phyloP scores from a whole-genome alignment of 2,797 vertebrate species.

The Atherinosoma microstoma region DNA sequence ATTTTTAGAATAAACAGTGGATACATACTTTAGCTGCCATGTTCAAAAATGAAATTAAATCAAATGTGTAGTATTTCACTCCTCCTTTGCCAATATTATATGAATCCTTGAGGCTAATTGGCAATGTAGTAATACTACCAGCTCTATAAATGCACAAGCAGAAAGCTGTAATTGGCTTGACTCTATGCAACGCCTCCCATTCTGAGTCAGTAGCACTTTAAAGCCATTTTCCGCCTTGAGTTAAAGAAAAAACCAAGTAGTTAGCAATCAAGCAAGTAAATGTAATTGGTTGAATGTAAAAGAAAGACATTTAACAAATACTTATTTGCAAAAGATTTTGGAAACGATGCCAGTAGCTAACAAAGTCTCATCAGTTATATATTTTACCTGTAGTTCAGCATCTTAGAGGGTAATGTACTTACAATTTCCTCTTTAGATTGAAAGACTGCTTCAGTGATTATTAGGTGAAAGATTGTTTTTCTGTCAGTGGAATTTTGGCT shows the following conservation, averaged over 20 bases:
- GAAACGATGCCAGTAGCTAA: neutral
- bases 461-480: neutral
- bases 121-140: neutral
- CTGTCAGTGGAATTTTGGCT: conserved; percentile 11
- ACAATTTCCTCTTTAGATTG: neutral
- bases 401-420: neutral
- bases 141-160: neutral
- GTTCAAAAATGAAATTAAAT: neutral
- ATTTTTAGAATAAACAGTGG: neutral
- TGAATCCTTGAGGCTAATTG: neutral
- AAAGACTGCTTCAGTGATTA: neutral
- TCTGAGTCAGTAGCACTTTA: neutral
- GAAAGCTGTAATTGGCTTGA: conserved; percentile 1
- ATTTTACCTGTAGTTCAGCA: neutral
- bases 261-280: neutral
- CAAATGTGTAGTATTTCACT: neutral
- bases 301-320: neutral
- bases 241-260: neutral
- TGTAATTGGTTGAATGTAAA: neutral
- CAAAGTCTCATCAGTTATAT: neutral
- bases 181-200: neutral
- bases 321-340: neutral
- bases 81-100: neutral
- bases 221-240: neutral
- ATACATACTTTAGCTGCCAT: neutral